Evolutionary conservation across 2,113 vertebrate species (phyloP), one percentile per base, ranked within the genome.

Genomic region (Gambusia holbrooki): DNA sequence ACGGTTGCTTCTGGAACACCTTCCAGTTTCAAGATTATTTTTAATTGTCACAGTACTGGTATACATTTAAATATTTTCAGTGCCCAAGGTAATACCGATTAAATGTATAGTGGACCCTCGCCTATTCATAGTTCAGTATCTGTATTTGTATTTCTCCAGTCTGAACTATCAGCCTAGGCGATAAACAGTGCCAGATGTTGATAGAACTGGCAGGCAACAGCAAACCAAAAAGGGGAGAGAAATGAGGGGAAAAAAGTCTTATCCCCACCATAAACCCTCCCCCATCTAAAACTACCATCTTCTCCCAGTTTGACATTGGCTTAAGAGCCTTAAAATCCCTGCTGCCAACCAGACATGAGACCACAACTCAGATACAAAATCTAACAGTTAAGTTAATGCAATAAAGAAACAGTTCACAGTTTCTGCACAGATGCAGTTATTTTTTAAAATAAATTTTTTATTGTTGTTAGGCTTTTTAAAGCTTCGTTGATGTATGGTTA

Each of bases 141-240:
- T 42, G 40, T 15, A 42, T 13, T 14, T 54, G 82, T 74, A 64
- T 80, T 80, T 81, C 84, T 87, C 66, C 74, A 76, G 82, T 75
- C 42, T 65, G 60, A 76, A 84, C 83, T 80, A 81, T 67, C 81
- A 79, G 91, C 76, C 89, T 87, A 88, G 89, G 90, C 87, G 88
- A 87, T 94, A 94, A 94, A 88, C 87, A 85, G 88, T 86, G 91
- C 89, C 93, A 94, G 94, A 94, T 93, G 92, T 91, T 85, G 71
- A 73, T 32, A 19, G 72, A 82, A 67, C 62, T 37, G 60, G 74
- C 81, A 84, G 73, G 51, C 81, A 73, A 70, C 66, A 62, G 74
- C 58, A 84, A 77, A 62, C 4, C 42, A 61, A 45, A 60, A 67
- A 19, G 37, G n/a, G n/a, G 45, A 67, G 54, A 51, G 15, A 63